phyloP scores from a whole-genome alignment of 30 jellyfish, hydroid and myxozoan genomes.

The Aurelia sp. region DNA sequence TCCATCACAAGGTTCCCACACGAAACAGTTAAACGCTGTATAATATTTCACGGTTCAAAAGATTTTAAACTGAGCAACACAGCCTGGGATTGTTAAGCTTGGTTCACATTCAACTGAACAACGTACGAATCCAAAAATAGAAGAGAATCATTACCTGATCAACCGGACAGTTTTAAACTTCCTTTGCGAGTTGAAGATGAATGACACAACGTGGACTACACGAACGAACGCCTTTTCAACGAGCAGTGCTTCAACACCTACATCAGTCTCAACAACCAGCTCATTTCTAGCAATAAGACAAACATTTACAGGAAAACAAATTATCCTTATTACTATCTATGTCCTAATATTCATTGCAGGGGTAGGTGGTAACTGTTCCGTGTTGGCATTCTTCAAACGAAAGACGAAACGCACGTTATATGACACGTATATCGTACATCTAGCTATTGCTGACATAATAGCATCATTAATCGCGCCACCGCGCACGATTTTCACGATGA shows the following conservation, averaged over 20 bases:
- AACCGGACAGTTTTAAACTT: too few relatives aligned
- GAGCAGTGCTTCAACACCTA: not conserved
- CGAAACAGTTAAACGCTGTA: too few relatives aligned
- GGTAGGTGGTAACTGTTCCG: slow-evolving; percentile 42
- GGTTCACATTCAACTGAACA: too few relatives aligned
- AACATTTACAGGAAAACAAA: not conserved
- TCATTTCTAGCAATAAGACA: not conserved
- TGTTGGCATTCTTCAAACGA: slow-evolving; percentile 37
- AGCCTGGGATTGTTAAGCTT: too few relatives aligned
- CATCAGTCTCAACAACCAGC: slow-evolving; percentile 2
- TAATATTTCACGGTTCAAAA: too few relatives aligned
- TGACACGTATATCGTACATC: slow-evolving; percentile 54
- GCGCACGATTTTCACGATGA: slow-evolving; percentile 23
- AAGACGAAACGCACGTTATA: slow-evolving; percentile 34
- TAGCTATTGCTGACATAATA: slow-evolving; percentile 62
- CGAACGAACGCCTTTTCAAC: too few relatives aligned
- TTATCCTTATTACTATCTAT: slow-evolving; percentile 34
- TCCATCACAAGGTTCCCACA: too few relatives aligned
- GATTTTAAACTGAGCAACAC: too few relatives aligned
- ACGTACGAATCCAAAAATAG: too few relatives aligned
- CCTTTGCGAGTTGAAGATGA: too few relatives aligned
- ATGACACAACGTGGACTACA: too few relatives aligned
- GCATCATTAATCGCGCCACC: slow-evolving; percentile 53
- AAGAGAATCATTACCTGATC: too few relatives aligned
- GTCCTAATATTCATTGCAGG: slow-evolving; percentile 41